Base-by-base conservation (phyloP, 2,888 invertebrate species). In the Clepsis dumicolana region DNA sequence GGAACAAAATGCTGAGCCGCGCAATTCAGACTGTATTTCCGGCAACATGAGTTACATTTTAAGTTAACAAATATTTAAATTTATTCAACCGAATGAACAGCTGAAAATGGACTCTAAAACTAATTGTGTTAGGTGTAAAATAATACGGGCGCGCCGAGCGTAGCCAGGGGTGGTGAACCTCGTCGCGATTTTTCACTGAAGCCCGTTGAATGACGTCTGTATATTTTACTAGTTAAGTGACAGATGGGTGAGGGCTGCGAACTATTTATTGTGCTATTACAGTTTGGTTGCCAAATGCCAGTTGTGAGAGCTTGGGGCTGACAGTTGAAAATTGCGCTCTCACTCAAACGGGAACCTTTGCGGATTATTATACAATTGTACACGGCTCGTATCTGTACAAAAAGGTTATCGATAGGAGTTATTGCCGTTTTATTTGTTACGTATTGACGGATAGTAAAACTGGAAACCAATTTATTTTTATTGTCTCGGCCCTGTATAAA, bases 1-100 rank as follows among this genome's bases (percentile, higher is more conserved):
- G 89, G 89, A 90, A 91, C 90, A 91, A 91, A 68, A 91, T 86
- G 91, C 84, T 83, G 87, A 87, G 79, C 83, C 86, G 86, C 87
- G 91, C 93, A 93, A 93, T 93, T 93, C 92, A 86, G 90, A 91
- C 93, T 92, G 91, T 93, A 93, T 93, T 88, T 93, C 93, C 93
- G 91, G 88, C 84, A 84, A 92, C 93, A 93, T 91, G 93, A 87
- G 93, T 93, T 89, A 93, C 93, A 93, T 93, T 93, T 93, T 91
- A 92, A 93, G 86, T 93, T 92, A 89, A 92, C 93, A 92, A 92
- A 93, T 89, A 91, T 91, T 93, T 92, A 90, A 93, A 93, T 91
- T 91, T 91, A 92, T 91, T 89, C 91, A 81, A 77, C 72, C 76
- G 66, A 63, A 64, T 57, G 56, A 54, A 73, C 83, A 82, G 80